Evolutionary conservation across 2,888 invertebrate genomes (phyloP), one percentile per base, ranked within the genome.

Genomic region (Pilophorus perplexus): DNA sequence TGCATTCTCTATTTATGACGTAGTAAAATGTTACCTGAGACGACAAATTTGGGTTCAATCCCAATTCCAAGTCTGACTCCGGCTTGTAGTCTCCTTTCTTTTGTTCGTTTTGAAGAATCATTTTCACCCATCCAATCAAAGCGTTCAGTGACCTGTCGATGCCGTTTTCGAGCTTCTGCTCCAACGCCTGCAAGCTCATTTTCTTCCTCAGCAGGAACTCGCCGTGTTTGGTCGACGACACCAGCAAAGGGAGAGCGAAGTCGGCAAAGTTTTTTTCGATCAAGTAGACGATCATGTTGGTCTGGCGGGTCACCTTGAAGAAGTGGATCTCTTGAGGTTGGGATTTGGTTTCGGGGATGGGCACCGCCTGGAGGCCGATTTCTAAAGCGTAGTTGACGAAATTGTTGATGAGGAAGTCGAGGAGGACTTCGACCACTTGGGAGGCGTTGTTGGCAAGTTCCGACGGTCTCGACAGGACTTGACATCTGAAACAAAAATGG

Each of bases 341-440:
- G 0, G 82, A 83, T 78, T 93, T 92, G 72, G 89, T 90, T 77
- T 99, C 98, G 0, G 89, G 88, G 27, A 92, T 86, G 0, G 93
- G 93, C 69, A 93, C 88, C 20, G 88, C 87, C 76, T 92, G 93
- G 50, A 97, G 79, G 0, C 94, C 97, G 46, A 97, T 78, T 76
- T 98, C 98, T 3, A 99, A 79, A 0, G 97, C 98, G 77, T 99
- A 99, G 77, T 96, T 95, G 0, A 98, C 90, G 76, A 97, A 97
- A 73, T 99, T 96, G 1, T 85, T 84, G 73, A 94, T 84, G 16
- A 99, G 78, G 74, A 89, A 88, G 71, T 92, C 89, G 23, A 94
- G 79, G 59, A 96, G 76, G 46, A 90, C 86, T 70, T 96, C 95
- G 67, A 94, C 83, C 14, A 98, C 83, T 70, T 88, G 86, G 0